Conservation (phyloP, 2,888 invertebrate genomes). For the Drosophila niveifrons region DNA sequence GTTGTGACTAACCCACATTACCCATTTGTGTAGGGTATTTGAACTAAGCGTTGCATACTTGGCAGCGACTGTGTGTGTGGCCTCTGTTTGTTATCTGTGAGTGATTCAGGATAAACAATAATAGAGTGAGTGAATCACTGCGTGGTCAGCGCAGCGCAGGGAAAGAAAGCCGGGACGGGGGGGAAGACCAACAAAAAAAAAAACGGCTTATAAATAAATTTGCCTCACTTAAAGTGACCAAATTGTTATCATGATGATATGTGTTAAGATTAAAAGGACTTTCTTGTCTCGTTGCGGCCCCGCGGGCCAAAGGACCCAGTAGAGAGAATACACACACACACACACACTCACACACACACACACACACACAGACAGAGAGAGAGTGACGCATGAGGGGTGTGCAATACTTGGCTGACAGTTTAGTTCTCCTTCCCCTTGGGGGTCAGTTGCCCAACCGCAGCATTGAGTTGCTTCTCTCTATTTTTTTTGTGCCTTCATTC, state of each 20-base stretch:
- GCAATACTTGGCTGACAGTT: conserved; percentile 46
- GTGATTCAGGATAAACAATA: conserved; percentile 60
- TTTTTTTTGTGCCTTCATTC: no score
- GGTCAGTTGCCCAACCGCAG: conserved; percentile 63
- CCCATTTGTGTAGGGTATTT: conserved; percentile 54
- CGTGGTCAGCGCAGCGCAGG: neutral
- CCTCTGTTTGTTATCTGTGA: conserved; percentile 43
- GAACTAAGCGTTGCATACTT: conserved; percentile 33
- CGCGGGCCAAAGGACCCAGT: conserved; percentile 53
- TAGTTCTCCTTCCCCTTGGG: conserved; percentile 16
- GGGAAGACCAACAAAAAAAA: conserved; percentile 37
- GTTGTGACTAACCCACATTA: conserved; percentile 2
- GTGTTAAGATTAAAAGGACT: conserved; percentile 85
- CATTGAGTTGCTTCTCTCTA: conserved; percentile 54
- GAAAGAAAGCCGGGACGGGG: neutral
- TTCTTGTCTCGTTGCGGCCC: conserved; percentile 77
- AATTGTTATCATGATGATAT: conserved; percentile 85
- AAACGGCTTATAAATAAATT: conserved; percentile 85
- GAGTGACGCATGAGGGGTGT: conserved; percentile 31
- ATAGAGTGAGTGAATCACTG: conserved; percentile 70
- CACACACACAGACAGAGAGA: neutral
- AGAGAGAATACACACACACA: neutral
- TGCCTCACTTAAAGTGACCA: conserved; percentile 85
- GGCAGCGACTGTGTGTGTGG: conserved; percentile 29
- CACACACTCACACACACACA: conserved; percentile 13